A percentile compares a stretch with the other conserved stretches of the same genome.
These are phyloP conservation scores for Spisula subtruncata DNA, from an alignment of 2,888 invertebrate genomes.

Conservation along the genomic window DNA sequence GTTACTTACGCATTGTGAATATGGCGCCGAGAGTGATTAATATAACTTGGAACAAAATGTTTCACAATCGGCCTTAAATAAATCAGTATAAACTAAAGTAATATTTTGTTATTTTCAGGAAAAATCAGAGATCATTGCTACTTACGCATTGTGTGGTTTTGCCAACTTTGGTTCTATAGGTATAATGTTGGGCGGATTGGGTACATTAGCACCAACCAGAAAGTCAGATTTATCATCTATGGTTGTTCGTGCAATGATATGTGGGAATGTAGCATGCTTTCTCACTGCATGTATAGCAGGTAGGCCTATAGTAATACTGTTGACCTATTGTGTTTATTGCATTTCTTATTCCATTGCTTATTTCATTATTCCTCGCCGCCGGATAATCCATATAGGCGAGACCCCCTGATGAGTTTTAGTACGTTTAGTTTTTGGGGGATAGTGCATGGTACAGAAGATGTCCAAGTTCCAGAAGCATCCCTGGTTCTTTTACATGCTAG, in stretches of 20 bases:
- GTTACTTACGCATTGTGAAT: constrained; percentile 85
- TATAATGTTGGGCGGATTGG: constrained; percentile 80
- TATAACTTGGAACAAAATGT: no score
- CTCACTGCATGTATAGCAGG: constrained; percentile 87
- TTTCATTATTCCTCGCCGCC: no score
- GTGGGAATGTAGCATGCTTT: constrained; percentile 86
- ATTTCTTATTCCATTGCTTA: neutral
- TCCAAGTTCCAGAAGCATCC: no score
- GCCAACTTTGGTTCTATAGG: constrained; percentile 85
- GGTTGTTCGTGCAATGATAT: constrained; percentile 85
- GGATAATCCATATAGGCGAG: no score
- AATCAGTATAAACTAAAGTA: no score
- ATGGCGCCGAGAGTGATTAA: no score
- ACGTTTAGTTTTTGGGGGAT: no score
- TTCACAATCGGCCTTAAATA: no score
- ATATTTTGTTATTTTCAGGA: constrained; percentile 64
- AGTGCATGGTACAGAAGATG: no score
- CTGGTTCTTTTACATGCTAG: no score
- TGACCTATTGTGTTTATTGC: neutral
- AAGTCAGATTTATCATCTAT: constrained; percentile 76
- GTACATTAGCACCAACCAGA: constrained; percentile 80
- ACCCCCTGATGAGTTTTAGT: neutral
- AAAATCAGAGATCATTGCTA: constrained; percentile 82
- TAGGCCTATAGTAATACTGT: constrained; percentile 53
- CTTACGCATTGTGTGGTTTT: constrained; percentile 85